These are phyloP conservation scores for Miniopterus natalensis DNA, from an alignment of 2,113 vertebrate species.

Conservation along the genomic window DNA sequence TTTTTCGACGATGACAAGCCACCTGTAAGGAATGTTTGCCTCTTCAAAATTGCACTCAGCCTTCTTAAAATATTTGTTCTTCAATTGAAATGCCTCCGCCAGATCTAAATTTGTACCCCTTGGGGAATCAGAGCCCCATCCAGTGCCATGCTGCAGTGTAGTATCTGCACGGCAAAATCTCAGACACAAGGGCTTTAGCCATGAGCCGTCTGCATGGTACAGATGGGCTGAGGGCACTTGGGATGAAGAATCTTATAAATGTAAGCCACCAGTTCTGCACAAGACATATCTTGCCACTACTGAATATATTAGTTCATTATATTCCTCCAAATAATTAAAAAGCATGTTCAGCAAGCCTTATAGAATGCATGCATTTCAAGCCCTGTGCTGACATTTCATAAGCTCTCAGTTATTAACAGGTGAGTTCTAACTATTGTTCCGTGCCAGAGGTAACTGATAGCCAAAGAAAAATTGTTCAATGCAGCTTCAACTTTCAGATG, in stretches of 20 bases:
- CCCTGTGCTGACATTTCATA: not conserved
- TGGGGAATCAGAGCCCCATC: constrained; percentile 40
- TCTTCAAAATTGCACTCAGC: constrained; percentile 72
- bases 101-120: constrained; percentile 75
- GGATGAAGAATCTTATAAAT: constrained; percentile 13
- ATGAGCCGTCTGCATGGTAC: not conserved
- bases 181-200: not conserved
- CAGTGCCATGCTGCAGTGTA: not conserved
- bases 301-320: constrained; percentile 25
- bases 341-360: not conserved
- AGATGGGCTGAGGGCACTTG: not conserved
- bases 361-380: constrained; percentile 60
- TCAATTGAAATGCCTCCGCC: constrained; percentile 64
- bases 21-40: constrained; percentile 69
- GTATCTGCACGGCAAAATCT: not conserved
- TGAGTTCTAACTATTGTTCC: constrained; percentile 67
- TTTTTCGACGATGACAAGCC: constrained; percentile 59
- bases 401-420: constrained; percentile 69
- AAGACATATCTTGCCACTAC: not conserved
- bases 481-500: constrained; percentile 44
- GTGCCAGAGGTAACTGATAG: constrained; percentile 29
- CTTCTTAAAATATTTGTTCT: constrained; percentile 79
- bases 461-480: constrained; percentile 56
- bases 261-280: not conserved
- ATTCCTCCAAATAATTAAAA: constrained; percentile 20